Evolutionary conservation across 2,113 vertebrate genomes (phyloP), one percentile per base, ranked within the genome.

Genomic region (Myrmophylax atrothorax): DNA sequence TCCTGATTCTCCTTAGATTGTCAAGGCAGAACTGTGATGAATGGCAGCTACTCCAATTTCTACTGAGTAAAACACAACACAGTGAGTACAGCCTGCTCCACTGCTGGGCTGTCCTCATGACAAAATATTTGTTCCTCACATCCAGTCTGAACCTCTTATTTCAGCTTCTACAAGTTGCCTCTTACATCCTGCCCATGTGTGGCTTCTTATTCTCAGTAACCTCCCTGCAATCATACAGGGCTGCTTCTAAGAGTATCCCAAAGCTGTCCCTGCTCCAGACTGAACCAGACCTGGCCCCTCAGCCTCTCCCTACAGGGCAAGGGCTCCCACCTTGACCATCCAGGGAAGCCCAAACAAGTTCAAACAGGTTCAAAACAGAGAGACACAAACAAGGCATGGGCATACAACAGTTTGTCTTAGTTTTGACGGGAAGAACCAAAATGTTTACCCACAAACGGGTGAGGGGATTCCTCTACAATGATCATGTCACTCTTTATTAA

Each of bases 181-280:
- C 66, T 60, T 3, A 2, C 19, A 40, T 56, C 14, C 46, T 56
- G 6, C 12, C 49, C 15, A 10, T 0, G 4, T 1, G 0, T 2
- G 24, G 9, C 24, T 49, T 7, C 8, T 47, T 0, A 0, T 58
- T 70, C 37, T 29, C 11, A 2, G 5, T 5, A 67, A 56, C 4
- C 33, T 52, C 35, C 9, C 35, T 0, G 0, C 19, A 56, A 40
- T 25, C 29, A 38, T 1, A 2, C 9, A 25, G 47, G 22, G 14
- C 10, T 83, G 33, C 79, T 85, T 40, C 46, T 24, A 19, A 28
- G 24, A 25, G 3, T 1, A 7, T 13, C 18, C 14, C 3, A 1
- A 44, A 70, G 17, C 23, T 10, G 3, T 11, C 29, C 29, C 46
- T 37, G 22, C 10, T 58, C 42, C 14, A 26, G 40, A 24, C 14